Evolutionary conservation across 2,888 invertebrate genomes (phyloP), one percentile per base, ranked within the genome.

Genomic region (Ectemnius cavifrons): DNA sequence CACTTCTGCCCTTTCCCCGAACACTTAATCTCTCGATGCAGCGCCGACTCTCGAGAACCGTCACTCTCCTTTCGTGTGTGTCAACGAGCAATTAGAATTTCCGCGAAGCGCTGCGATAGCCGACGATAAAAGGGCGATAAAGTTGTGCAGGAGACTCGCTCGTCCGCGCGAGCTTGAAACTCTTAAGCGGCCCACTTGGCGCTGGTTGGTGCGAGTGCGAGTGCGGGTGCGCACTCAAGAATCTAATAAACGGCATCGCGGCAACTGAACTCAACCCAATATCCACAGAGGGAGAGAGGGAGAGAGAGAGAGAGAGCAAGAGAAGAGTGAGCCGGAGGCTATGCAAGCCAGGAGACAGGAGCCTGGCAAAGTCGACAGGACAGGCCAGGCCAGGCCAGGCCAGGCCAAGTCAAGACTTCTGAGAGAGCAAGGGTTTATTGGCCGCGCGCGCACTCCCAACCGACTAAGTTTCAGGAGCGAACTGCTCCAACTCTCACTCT

Each of bases 191-290:
- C 49, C 61, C 71, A 67, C 65, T 78, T 73, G 67, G 61, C 52
- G 58, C 57, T 18, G n/a, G 2, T n/a, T 14, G 47, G 47, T 14
- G 47, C 13, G 47, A 63, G 63, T 23, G 23, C 23, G 23, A 23
- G 23, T 23, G 23, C 23, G 23, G 23, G 23, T 23, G 23, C 58
- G 66, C 56, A 75, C 75, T 81, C 75, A 81, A 82, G 79, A 82
- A 81, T 82, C 77, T 82, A 81, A 81, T 81, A 81, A 81, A 81
- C 79, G 80, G 73, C 75, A 81, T 82, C 77, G 69, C 77, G 69
- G 2, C 79, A 60, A 70, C 59, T 49, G 63, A 58, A 27, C 67
- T 37, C 37, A 6, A 11, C 5, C 37, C 8, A 37, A 37, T 37
- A 37, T 37, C 37, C 37, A 37, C 3, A 2, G 23, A 2, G 3